Percentiles rank a stretch among this genome's conserved stretches.
Conservation (phyloP, 2,888 invertebrate species). For the Odontothrips loti region DNA sequence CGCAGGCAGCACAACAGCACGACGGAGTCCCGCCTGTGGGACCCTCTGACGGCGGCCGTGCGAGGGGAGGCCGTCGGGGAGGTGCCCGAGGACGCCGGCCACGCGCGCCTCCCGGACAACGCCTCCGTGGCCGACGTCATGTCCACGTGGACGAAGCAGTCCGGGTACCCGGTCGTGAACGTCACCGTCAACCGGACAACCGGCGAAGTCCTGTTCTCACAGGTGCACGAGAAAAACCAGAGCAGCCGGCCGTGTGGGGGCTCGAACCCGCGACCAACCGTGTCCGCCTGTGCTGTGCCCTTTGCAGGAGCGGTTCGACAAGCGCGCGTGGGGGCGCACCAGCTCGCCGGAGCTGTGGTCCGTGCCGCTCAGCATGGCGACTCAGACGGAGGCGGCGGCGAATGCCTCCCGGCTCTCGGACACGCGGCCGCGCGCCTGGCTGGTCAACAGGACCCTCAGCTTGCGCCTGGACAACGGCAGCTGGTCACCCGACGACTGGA, state of each 20-base stretch:
- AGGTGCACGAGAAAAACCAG: not conserved
- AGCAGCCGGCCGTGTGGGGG: too few species aligned
- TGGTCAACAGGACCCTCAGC: not conserved
- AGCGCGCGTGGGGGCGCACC: not conserved
- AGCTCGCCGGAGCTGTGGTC: not conserved
- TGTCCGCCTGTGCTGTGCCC: not conserved
- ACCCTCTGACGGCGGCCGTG: not conserved
- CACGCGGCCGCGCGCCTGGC: constrained; percentile 18
- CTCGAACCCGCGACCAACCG: too few species aligned
- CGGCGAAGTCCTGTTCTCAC: not conserved
- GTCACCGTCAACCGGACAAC: not conserved
- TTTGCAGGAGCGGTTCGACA: not conserved
- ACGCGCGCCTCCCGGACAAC: not conserved
- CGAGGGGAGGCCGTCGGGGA: not conserved
- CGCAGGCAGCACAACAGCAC: constrained; percentile 17
- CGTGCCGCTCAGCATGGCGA: not conserved
- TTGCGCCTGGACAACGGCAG: not conserved
- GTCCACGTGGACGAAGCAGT: not conserved
- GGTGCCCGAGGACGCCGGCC: not conserved
- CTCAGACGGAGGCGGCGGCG: not conserved
- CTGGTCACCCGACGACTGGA: not conserved
- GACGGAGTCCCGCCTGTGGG: constrained; percentile 12
- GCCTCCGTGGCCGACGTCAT: not conserved
- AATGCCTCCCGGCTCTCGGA: not conserved
- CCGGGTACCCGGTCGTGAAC: not conserved